Evolutionary conservation across 2,113 vertebrate species (phyloP).

Genomic region (Anolis sagrei): DNA sequence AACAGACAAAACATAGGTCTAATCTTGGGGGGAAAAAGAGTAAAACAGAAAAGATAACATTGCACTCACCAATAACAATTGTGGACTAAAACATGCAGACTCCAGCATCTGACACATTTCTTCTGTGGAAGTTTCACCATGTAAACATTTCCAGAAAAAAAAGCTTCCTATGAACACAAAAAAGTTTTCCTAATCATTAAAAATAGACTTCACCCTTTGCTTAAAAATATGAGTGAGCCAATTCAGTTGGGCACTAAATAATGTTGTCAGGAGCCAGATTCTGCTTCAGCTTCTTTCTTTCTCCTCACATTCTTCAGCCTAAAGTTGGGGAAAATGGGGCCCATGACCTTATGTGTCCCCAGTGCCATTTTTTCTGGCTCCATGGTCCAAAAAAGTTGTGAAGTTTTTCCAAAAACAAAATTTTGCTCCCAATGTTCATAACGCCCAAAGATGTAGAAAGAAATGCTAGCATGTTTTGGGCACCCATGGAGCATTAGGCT

Average conservation of each 20-base stretch:
- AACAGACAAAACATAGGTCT: background rate
- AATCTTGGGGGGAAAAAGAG: background rate
- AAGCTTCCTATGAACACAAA: slow-evolving; percentile 84
- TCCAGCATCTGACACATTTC: slow-evolving; percentile 85
- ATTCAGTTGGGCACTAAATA: background rate
- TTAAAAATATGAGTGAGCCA: background rate
- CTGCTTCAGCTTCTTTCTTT: too few relatives aligned
- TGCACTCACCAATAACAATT: slow-evolving; percentile 88
- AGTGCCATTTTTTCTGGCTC: too few relatives aligned
- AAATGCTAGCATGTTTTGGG: too few relatives aligned
- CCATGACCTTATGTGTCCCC: too few relatives aligned
- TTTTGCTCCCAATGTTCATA: too few relatives aligned
- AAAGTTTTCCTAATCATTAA: background rate
- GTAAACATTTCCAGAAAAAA: slow-evolving; percentile 94
- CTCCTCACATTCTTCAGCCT: too few relatives aligned
- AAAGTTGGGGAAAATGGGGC: too few relatives aligned
- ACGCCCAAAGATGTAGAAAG: too few relatives aligned
- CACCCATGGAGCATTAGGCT: too few relatives aligned
- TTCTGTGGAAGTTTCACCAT: slow-evolving; percentile 84
- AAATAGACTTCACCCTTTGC: rapidly evolving
- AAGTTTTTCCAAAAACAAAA: too few relatives aligned
- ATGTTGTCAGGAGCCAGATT: background rate
- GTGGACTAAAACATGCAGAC: slow-evolving; percentile 88
- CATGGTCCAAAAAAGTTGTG: too few relatives aligned
- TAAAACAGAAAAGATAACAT: background rate